Evolutionary conservation across 1,140 invertebrate species (phyloP).

Genomic region (Pararge aegeria): DNA sequence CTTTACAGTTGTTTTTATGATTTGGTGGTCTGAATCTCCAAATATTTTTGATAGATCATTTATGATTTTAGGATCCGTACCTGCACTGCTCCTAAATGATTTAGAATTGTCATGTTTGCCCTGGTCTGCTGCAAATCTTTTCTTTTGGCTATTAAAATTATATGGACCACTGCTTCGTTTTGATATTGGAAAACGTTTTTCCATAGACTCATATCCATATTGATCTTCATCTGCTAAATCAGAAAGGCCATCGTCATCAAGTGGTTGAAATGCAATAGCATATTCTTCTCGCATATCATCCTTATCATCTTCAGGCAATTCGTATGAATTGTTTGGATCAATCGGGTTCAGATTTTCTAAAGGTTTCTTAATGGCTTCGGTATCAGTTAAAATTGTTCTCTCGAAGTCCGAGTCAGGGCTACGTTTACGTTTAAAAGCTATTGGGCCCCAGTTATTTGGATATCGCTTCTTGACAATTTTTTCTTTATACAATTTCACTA

Average conservation of each 20-base stretch:
- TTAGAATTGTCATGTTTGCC: slow-evolving; percentile 65
- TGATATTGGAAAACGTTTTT: slow-evolving; percentile 83
- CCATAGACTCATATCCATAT: slow-evolving; percentile 63
- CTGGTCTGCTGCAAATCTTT: slow-evolving; percentile 64
- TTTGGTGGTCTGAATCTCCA: slow-evolving; percentile 55
- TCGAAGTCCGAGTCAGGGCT: slow-evolving; percentile 64
- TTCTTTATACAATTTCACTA: slow-evolving; percentile 70
- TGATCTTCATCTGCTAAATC: slow-evolving; percentile 67
- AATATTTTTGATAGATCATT: slow-evolving; percentile 81
- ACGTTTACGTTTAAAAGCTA: slow-evolving; percentile 76
- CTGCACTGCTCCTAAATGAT: slow-evolving; percentile 70
- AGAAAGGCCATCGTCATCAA: slow-evolving; percentile 75
- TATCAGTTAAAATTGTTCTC: slow-evolving; percentile 40
- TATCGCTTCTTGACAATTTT: slow-evolving; percentile 72
- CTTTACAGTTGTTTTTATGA: slow-evolving; percentile 72
- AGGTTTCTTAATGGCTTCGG: slow-evolving; percentile 59
- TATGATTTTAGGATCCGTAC: slow-evolving; percentile 77
- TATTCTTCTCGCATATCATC: slow-evolving; percentile 79
- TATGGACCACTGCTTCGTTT: slow-evolving; percentile 80
- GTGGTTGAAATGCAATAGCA: slow-evolving; percentile 78
- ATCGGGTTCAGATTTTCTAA: slow-evolving; percentile 51
- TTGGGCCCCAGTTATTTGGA: slow-evolving; percentile 71
- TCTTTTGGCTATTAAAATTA: slow-evolving; percentile 72
- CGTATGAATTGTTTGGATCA: slow-evolving; percentile 64
- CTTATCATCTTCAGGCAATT: slow-evolving; percentile 60